Percentiles rank a stretch among this genome's conserved stretches.
These are phyloP conservation scores for Diadema setosum DNA, from an alignment of 35 echinoderm and acorn worm genomes.

Conservation along the genomic window DNA sequence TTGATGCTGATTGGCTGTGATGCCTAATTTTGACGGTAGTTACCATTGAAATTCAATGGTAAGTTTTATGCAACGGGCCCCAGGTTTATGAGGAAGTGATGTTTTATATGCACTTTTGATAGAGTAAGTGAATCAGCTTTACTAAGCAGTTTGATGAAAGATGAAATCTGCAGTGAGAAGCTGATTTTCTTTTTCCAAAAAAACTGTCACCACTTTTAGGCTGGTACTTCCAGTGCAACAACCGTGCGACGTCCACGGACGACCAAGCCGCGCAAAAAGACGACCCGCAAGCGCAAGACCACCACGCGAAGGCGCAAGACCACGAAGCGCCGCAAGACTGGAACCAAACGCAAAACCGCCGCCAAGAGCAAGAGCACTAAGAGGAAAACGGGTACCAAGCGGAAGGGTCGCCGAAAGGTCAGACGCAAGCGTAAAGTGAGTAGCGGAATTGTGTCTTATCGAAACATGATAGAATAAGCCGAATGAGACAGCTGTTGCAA, in stretches of 20 bases:
- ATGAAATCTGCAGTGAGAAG: no score
- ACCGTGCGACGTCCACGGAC: background rate
- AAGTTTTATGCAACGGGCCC: no score
- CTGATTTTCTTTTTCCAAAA: background rate
- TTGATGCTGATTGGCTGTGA: no score
- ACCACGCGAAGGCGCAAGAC: background rate
- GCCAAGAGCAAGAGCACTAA: conserved; percentile 14
- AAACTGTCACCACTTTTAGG: background rate
- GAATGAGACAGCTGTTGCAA: no score
- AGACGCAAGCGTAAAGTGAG: conserved; percentile 14
- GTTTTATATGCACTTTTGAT: no score
- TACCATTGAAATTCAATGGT: no score
- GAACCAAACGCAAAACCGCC: conserved; percentile 17
- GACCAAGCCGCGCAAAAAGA: background rate
- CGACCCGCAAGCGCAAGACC: conserved; percentile 19
- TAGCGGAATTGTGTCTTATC: background rate
- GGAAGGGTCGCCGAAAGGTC: background rate
- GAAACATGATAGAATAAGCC: no score
- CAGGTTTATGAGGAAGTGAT: no score
- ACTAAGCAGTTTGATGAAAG: no score
- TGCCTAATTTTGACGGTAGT: no score
- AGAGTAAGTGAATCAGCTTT: no score
- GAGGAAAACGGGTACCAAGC: conserved; percentile 43
- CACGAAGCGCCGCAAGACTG: conserved; percentile 2
- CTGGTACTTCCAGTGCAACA: background rate